Conservation (phyloP, 1,140 invertebrate genomes). For the Dinoponera quadriceps region DNA sequence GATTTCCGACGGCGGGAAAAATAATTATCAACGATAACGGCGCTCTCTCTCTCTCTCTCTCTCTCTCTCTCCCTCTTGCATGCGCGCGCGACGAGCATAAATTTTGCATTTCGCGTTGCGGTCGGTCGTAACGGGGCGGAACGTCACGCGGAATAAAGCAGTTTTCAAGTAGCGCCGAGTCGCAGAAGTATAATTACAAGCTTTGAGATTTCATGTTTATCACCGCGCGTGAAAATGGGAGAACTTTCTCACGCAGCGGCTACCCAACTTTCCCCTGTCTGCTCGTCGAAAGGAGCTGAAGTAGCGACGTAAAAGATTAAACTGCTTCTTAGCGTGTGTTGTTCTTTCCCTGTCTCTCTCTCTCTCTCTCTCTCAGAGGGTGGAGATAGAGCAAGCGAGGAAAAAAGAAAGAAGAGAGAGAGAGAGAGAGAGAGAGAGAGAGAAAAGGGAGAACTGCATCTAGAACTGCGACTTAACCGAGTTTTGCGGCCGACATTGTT, state of each 20-base stretch:
- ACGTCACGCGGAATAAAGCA: conserved; percentile 7
- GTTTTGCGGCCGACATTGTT: conserved; percentile 34
- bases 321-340: conserved; percentile 21
- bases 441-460: conserved; percentile 5
- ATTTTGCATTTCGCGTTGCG: conserved; percentile 1
- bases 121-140: conserved; percentile 4
- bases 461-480: conserved; percentile 17
- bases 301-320: conserved; percentile 27
- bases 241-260: conserved; percentile 20
- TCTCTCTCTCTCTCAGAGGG: conserved; percentile 14
- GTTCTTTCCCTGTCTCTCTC: too few species aligned
- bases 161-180: conserved; percentile 21
- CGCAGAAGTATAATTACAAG: conserved; percentile 43
- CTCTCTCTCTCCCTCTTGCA: too few species aligned
- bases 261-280: not conserved
- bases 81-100: not conserved
- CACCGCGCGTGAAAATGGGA: conserved; percentile 25
- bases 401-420: too few species aligned
- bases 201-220: conserved; percentile 43
- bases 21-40: conserved; percentile 3
- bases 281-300: conserved; percentile 16
- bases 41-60: not conserved
- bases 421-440: too few species aligned
- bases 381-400: not conserved
- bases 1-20: not conserved